Base-by-base conservation (phyloP, 2,113 vertebrate genomes). In the Pogona vitticeps region DNA sequence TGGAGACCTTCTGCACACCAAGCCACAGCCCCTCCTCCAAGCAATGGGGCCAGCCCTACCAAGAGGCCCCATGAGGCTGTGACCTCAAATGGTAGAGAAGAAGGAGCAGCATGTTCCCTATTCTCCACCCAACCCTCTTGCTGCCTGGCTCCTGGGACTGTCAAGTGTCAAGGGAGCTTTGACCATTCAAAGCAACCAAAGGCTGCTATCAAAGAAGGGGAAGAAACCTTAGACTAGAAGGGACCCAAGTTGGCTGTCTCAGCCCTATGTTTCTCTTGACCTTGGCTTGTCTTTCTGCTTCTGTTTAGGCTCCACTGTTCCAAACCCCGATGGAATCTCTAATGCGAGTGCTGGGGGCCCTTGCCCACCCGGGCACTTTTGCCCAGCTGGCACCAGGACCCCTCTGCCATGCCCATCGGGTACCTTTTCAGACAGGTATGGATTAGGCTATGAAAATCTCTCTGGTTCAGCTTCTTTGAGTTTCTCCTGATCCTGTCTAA, bases 321-420 rank as follows among this genome's bases (percentile, higher is more conserved):
- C 90, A 59, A 97, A 96, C 73, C 97, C 96, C 3, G 92, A 96
- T 13, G 95, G 96, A 75, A 96, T 92, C 85, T 94, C 96, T 58
- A 96, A 95, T 94, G 96, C 68, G 0, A 97, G 96, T 80, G 87
- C 95, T 71, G 98, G 98, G 68, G 97, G 97, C 13, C 96, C 97
- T 0, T 99, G 98, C 92, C 98, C 98, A 10, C 81, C 91, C 23
- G 98, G 98, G 21, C 96, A 95, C 61, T 98, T 97, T 93, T 99
- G 98, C 91, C 98, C 98, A 46, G 88, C 95, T 85, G 98, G 98
- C 20, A 97, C 97, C 21, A 95, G 93, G 3, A 77, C 96, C 28
- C 98, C 98, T 14, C 73, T 97, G 28, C 95, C 92, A 0, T 99
- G 98, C 83, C 98, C 98, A 0, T 36, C 86, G 71, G 98, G 98